Evolutionary conservation across 2,797 vertebrate species (phyloP).

Genomic region (Sebastes vulpes): DNA sequence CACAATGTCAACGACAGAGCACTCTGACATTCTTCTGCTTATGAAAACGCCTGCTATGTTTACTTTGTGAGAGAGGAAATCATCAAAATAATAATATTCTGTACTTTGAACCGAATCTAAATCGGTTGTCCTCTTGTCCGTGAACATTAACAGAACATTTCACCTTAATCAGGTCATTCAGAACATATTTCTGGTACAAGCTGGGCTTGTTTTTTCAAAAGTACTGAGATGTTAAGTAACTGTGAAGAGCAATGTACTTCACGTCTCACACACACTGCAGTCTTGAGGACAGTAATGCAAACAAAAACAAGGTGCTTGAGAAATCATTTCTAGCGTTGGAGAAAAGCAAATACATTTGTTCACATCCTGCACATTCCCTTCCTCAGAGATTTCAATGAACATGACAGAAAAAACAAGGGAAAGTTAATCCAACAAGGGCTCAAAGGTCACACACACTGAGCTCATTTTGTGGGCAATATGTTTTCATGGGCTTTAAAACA

Average conservation of each 20-base stretch:
- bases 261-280: not conserved
- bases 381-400: conserved; percentile 45
- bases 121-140: not conserved
- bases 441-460: conserved; percentile 64
- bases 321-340: conserved; percentile 10
- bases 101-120: not conserved
- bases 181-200: not conserved
- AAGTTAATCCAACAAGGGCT: conserved; percentile 55
- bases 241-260: not conserved
- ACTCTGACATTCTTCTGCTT: conserved; percentile 49
- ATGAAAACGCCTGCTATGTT: conserved; percentile 34
- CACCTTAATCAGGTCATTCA: not conserved
- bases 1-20: conserved; percentile 31
- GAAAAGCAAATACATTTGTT: conserved; percentile 14
- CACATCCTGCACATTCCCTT: conserved; percentile 10
- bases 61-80: conserved; percentile 30
- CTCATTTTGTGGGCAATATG: conserved; percentile 50
- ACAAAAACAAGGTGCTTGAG: conserved; percentile 29
- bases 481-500: conserved; percentile 51
- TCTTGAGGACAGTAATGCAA: not conserved
- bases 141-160: not conserved
- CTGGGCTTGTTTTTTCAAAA: not conserved
- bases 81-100: conserved; percentile 14
- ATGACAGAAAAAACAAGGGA: conserved; percentile 13
- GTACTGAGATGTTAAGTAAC: not conserved